Percentiles rank a stretch among this genome's conserved stretches.
These are phyloP conservation scores for Emydocephalus ijimae DNA, from an alignment of 2,113 vertebrate species.

Conservation along the genomic window DNA sequence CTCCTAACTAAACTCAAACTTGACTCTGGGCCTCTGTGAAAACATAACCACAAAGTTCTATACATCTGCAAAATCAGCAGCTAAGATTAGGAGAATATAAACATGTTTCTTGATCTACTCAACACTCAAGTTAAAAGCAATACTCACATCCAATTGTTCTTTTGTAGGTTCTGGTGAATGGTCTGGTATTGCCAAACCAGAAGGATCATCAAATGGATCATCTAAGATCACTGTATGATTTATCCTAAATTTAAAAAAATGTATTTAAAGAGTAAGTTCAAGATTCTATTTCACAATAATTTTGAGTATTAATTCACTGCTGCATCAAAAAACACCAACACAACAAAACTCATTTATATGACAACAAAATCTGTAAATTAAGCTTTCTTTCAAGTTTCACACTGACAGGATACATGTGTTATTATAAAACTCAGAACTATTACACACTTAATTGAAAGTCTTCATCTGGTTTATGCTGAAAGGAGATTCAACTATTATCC, in stretches of 20 bases:
- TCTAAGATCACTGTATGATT: constrained; percentile 96
- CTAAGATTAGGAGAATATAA: neutral
- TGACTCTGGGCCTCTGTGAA: neutral
- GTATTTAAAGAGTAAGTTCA: constrained; percentile 19
- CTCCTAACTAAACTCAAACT: neutral
- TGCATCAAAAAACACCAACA: neutral
- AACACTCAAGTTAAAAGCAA: rapidly evolving
- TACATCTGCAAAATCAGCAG: neutral
- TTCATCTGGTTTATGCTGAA: neutral
- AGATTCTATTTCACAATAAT: neutral
- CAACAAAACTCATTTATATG: neutral
- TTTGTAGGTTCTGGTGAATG: constrained; percentile 91
- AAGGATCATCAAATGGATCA: constrained; percentile 93
- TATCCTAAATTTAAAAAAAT: constrained; percentile 74
- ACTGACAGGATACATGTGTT: neutral
- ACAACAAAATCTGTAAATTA: neutral
- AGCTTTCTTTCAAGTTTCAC: neutral
- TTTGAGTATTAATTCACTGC: neutral
- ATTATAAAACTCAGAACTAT: neutral
- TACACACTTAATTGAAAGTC: neutral
- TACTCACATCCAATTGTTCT: constrained; percentile 91
- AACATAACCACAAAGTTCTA: neutral
- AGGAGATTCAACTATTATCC: neutral
- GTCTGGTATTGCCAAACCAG: constrained; percentile 84
- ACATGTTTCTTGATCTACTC: neutral